Base-by-base conservation (phyloP, 2,113 vertebrate species). In the Forbesichthys agassizii region DNA sequence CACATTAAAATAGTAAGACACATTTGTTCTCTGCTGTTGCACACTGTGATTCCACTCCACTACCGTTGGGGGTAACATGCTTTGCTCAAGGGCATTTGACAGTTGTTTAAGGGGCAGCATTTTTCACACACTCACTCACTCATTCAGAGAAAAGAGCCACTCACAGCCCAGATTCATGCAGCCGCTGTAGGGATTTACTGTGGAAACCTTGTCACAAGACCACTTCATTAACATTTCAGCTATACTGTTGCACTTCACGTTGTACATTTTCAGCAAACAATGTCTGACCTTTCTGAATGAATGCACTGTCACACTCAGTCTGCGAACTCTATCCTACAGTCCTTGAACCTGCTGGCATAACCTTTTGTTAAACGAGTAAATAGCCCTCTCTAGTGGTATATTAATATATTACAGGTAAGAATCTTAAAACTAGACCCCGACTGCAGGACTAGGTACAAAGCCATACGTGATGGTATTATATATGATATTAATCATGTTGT, bases 331-430 rank as follows among this genome's bases (percentile, higher is more conserved):
- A 64, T 64, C 12, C 9, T 9, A 36, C 33, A 14, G 12, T 9
- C 27, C 49, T 10, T 64, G 54, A 60, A 20, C 1, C 4, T 49
- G 46, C 55, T 13, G 11, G 47, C 3, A 4, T 6, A 33, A 42
- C 36, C 36, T 52, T 33, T 33, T 36, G 4, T 48, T 48, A 10
- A 8, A 42, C 10, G 9, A 74, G 54, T 33, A 36, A 46, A 57
- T 52, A 61, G 54, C 51, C 10, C 75, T 83, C 61, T 59, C 81
- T 0, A 65, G 73, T 68, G 87, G 75, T 18, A 3, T 0, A 8
- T 18, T 11, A 3, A 6, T 48, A 33, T 3, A 60, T 68, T 75
- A 70, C 81, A 54, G 3, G 7, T 14, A n/a, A 7, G 6, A 81
- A 48, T 3, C 33, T 47, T 46, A 55, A 5, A 16, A 33, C 13